Evolutionary conservation across 1,140 invertebrate genomes (phyloP).

Genomic region (Drosophila obscura): DNA sequence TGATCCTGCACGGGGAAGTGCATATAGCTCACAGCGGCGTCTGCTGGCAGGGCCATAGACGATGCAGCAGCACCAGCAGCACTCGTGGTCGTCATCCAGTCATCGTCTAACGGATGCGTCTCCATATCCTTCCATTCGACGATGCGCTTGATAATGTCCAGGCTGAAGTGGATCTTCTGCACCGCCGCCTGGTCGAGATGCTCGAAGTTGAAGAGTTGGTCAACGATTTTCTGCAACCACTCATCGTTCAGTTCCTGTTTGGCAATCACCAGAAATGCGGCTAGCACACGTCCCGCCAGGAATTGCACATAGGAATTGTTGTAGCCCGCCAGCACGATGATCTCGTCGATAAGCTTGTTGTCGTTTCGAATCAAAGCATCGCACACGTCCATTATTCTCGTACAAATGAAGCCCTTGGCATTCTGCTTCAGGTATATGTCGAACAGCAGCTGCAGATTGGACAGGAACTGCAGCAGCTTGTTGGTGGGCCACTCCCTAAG

Average conservation of each 20-base stretch:
- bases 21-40: constrained; percentile 66
- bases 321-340: constrained; percentile 91
- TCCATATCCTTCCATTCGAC: constrained; percentile 94
- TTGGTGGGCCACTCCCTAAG: constrained; percentile 89
- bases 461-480: constrained; percentile 90
- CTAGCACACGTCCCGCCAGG: constrained; percentile 90
- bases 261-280: constrained; percentile 92
- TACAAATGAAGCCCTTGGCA: constrained; percentile 91
- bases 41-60: constrained; percentile 29
- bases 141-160: constrained; percentile 93
- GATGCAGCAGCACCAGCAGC: constrained; percentile 18
- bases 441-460: constrained; percentile 92
- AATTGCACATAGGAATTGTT: constrained; percentile 92
- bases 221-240: constrained; percentile 91
- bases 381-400: constrained; percentile 90
- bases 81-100: constrained; percentile 51
- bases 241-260: constrained; percentile 91
- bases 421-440: constrained; percentile 94
- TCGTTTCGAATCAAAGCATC: constrained; percentile 91
- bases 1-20: constrained; percentile 76
- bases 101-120: constrained; percentile 91
- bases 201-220: constrained; percentile 87
- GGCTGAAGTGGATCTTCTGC: constrained; percentile 90
- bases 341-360: constrained; percentile 92
- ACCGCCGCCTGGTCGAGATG: constrained; percentile 85